Percentiles rank a stretch among this genome's conserved stretches.
Conservation (phyloP, 1,140 invertebrate genomes). For the Ceratina japonica region DNA sequence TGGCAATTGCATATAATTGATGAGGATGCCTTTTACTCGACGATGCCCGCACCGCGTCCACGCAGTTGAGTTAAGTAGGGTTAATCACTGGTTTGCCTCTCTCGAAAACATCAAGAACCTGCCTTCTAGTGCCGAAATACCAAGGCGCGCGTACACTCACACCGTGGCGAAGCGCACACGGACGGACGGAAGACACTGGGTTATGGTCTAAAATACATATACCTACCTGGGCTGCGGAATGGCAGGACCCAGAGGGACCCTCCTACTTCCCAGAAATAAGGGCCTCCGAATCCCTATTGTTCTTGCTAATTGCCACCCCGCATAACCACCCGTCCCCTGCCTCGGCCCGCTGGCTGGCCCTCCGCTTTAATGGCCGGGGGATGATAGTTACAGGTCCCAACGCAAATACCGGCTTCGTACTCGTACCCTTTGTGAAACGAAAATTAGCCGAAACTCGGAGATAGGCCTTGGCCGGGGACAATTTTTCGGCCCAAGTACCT, state of each 20-base stretch:
- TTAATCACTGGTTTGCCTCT: conserved; percentile 73
- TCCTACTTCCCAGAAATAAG: conserved; percentile 72
- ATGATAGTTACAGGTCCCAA: conserved; percentile 65
- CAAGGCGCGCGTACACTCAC: conserved; percentile 36
- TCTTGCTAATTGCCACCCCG: conserved; percentile 75
- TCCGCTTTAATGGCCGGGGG: conserved; percentile 56
- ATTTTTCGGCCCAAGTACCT: conserved; percentile 14
- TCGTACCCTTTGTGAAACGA: conserved; percentile 54
- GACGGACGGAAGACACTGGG: conserved; percentile 23
- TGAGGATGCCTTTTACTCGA: conserved; percentile 74
- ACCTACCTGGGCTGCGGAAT: conserved; percentile 59
- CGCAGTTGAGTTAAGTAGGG: conserved; percentile 73
- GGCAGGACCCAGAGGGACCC: conserved; percentile 54
- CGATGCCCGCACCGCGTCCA: conserved; percentile 63
- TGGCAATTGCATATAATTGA: conserved; percentile 79
- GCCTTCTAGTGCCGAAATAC: conserved; percentile 66
- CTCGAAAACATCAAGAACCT: conserved; percentile 64
- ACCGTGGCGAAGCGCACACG: conserved; percentile 1
- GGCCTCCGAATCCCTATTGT: conserved; percentile 68
- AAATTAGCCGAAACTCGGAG: conserved; percentile 58
- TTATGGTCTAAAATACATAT: conserved; percentile 45
- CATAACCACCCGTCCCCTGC: conserved; percentile 46
- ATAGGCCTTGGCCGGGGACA: conserved; percentile 26
- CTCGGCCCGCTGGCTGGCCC: conserved; percentile 20
- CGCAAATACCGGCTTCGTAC: conserved; percentile 62